Conservation (phyloP, 2,797 vertebrate genomes). For the Pseudochaenichthys georgianus region DNA sequence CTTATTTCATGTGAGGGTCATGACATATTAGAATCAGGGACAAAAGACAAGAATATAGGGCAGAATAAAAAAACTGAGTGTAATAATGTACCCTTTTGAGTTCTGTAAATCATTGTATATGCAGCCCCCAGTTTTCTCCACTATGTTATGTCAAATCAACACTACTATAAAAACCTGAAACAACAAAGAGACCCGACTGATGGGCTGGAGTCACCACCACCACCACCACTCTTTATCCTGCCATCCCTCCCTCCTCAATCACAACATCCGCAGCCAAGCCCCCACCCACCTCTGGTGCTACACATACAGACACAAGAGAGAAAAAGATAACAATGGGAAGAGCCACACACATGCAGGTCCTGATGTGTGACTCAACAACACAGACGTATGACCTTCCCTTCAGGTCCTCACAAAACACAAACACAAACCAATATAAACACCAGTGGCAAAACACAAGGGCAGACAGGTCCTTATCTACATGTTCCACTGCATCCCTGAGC, state of each 20-base stretch:
- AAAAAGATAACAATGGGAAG: background rate
- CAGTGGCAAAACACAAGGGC: slow-evolving; percentile 22
- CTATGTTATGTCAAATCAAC: slow-evolving; percentile 41
- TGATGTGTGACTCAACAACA: slow-evolving; percentile 32
- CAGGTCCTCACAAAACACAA: slow-evolving; percentile 37
- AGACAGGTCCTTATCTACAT: slow-evolving; percentile 45
- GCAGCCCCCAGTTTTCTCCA: background rate
- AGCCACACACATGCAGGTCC: slow-evolving; percentile 24
- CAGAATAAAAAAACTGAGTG: background rate
- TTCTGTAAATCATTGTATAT: background rate
- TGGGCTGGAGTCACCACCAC: slow-evolving; percentile 23
- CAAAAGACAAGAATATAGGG: slow-evolving; percentile 9
- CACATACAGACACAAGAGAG: slow-evolving; percentile 12
- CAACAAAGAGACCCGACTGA: slow-evolving; percentile 55
- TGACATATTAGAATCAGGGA: background rate
- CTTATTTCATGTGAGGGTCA: slow-evolving; percentile 32
- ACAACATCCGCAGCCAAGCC: slow-evolving; percentile 60
- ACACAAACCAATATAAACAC: slow-evolving; percentile 6
- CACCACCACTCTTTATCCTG: slow-evolving; percentile 22
- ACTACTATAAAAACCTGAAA: slow-evolving; percentile 61
- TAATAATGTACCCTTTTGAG: background rate
- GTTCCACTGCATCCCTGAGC: slow-evolving; percentile 46
- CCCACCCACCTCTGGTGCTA: background rate
- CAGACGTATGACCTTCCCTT: slow-evolving; percentile 51
- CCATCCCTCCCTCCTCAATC: slow-evolving; percentile 51